Evolutionary conservation across 2,113 vertebrate genomes (phyloP).

Genomic region (Planiliza haematocheilus): DNA sequence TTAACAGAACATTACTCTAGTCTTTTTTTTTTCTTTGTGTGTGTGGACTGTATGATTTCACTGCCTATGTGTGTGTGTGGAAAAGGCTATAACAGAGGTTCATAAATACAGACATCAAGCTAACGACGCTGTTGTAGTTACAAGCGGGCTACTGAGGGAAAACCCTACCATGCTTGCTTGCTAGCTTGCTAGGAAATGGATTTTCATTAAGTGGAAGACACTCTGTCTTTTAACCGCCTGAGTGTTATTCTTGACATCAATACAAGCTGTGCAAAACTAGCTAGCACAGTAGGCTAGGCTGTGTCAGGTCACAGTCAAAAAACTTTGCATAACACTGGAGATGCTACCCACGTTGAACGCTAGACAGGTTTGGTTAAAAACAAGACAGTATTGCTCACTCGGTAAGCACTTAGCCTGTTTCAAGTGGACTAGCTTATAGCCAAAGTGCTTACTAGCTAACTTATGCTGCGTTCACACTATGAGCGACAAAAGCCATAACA

Average conservation of each 20-base stretch:
- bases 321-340: not conserved
- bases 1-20: too few species aligned
- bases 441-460: not conserved
- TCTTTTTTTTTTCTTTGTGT: not conserved
- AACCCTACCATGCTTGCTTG: too few species aligned
- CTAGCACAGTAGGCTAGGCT: too few species aligned
- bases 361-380: constrained; percentile 2
- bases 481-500: too few species aligned
- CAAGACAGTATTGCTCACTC: not conserved
- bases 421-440: not conserved
- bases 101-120: not conserved
- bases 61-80: constrained; percentile 12
- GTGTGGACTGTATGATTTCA: constrained; percentile 1
- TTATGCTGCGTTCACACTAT: too few species aligned
- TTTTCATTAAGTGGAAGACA: too few species aligned
- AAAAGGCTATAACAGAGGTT: constrained; percentile 6
- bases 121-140: not conserved
- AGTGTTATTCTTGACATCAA: too few species aligned
- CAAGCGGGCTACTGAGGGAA: not conserved
- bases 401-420: not conserved
- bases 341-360: too few species aligned
- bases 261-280: too few species aligned
- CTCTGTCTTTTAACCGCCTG: too few species aligned
- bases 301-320: not conserved
- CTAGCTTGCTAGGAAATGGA: too few species aligned